Conservation (phyloP, 2,888 invertebrate genomes). For the Drosophila imparisetae region DNA sequence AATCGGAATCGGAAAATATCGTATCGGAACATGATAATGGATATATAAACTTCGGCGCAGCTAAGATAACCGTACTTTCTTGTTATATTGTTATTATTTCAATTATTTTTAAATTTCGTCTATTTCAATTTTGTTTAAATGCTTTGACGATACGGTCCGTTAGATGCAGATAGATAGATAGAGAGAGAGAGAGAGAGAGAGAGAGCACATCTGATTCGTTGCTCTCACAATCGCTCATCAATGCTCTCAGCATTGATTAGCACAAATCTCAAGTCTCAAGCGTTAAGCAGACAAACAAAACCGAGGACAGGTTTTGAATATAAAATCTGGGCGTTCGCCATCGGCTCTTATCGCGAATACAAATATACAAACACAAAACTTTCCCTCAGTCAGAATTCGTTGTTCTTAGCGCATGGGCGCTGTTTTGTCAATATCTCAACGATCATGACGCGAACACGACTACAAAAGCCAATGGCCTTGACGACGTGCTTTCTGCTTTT, state of each 20-base stretch:
- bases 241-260: slow-evolving; percentile 43
- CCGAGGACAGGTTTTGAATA: slow-evolving; percentile 58
- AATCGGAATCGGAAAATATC: not conserved
- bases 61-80: not conserved
- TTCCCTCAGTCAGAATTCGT: slow-evolving; percentile 60
- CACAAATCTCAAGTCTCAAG: slow-evolving; percentile 12
- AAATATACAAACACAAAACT: not conserved
- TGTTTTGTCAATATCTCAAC: not conserved
- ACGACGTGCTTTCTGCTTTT: slow-evolving; percentile 11
- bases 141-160: slow-evolving; percentile 34
- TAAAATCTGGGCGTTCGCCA: slow-evolving; percentile 3
- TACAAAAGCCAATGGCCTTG: slow-evolving; percentile 29
- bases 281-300: slow-evolving; percentile 20
- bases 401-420: slow-evolving; percentile 48
- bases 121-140: slow-evolving; percentile 15
- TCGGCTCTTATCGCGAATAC: slow-evolving; percentile 37
- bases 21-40: too few relatives aligned
- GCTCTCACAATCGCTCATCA: slow-evolving; percentile 33
- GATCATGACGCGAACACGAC: slow-evolving; percentile 46
- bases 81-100: not conserved
- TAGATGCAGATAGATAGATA: slow-evolving; percentile 19
- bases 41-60: not conserved
- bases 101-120: not conserved
- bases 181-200: slow-evolving; percentile 34
- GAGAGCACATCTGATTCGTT: slow-evolving; percentile 5